A percentile compares a stretch with the other conserved stretches of the same genome.
Conservation (phyloP, 2,797 vertebrate species). For the Decapterus maruadsi region DNA sequence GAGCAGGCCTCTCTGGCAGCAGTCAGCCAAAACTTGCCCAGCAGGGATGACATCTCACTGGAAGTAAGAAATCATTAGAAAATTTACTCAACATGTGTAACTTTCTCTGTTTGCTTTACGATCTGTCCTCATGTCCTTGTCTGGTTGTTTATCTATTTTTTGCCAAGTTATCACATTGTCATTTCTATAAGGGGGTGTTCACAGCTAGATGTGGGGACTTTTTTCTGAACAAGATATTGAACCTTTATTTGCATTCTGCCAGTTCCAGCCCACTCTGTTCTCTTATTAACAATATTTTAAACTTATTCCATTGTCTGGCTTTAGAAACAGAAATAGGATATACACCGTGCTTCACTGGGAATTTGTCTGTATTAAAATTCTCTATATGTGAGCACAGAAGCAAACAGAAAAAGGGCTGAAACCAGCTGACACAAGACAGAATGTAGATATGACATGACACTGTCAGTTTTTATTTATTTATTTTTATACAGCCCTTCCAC, state of each 20-base stretch:
- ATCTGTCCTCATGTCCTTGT: background rate
- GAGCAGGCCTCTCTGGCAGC: constrained; percentile 97
- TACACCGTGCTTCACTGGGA: too few species aligned
- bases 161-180: too few species aligned
- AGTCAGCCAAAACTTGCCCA: constrained; percentile 94
- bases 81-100: background rate
- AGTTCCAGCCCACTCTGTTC: background rate
- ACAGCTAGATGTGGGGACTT: too few species aligned
- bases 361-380: too few species aligned
- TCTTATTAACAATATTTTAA: too few species aligned
- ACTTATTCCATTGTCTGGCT: too few species aligned
- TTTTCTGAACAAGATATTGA: too few species aligned
- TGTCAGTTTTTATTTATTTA: background rate
- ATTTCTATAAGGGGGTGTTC: too few species aligned
- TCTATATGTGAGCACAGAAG: background rate
- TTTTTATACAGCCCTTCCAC: too few species aligned
- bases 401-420: background rate
- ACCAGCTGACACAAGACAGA: background rate
- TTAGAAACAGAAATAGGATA: too few species aligned
- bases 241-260: too few species aligned
- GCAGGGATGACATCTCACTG: constrained; percentile 96
- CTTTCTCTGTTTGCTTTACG: constrained; percentile 16
- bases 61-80: constrained; percentile 86
- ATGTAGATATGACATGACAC: background rate
- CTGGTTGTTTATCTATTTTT: background rate